Evolutionary conservation across 1,140 invertebrate genomes (phyloP).

Genomic region (Frieseomelitta varia): DNA sequence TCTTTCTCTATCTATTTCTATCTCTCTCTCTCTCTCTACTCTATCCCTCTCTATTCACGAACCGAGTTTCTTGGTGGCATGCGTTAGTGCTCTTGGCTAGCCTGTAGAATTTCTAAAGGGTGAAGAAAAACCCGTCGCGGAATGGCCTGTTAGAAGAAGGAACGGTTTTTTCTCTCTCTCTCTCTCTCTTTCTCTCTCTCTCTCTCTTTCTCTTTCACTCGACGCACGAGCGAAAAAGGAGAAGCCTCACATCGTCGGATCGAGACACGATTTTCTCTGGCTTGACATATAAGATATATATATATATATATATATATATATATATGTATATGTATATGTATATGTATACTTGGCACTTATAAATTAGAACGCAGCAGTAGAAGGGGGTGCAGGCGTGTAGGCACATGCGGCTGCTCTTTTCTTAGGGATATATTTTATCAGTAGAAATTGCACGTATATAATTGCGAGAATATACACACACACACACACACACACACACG

Average conservation of each 20-base stretch:
- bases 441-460: slow-evolving; percentile 71
- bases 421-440: slow-evolving; percentile 53
- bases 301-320: no score
- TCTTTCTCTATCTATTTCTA: slow-evolving; percentile 30
- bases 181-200: slow-evolving; percentile 52
- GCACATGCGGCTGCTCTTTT: slow-evolving; percentile 62
- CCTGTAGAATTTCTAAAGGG: slow-evolving; percentile 53
- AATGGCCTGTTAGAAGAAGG: slow-evolving; percentile 56
- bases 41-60: slow-evolving; percentile 42
- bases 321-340: no score
- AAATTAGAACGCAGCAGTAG: slow-evolving; percentile 66
- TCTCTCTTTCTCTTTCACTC: slow-evolving; percentile 57
- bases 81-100: slow-evolving; percentile 71
- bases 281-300: slow-evolving; percentile 51
- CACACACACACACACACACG: no score
- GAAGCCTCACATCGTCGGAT: slow-evolving; percentile 29
- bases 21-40: slow-evolving; percentile 16
- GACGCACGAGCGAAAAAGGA: slow-evolving; percentile 43
- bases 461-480: slow-evolving; percentile 57
- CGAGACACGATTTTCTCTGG: slow-evolving; percentile 55
- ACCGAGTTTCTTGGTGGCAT: slow-evolving; percentile 74
- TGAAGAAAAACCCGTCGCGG: slow-evolving; percentile 34
- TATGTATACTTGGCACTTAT: slow-evolving; percentile 56
- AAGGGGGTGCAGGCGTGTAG: slow-evolving; percentile 68
- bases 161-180: slow-evolving; percentile 16